Evolutionary conservation across 1,140 invertebrate species (phyloP), one percentile per base, ranked within the genome.

Genomic region (Acromyrmex charruanus): DNA sequence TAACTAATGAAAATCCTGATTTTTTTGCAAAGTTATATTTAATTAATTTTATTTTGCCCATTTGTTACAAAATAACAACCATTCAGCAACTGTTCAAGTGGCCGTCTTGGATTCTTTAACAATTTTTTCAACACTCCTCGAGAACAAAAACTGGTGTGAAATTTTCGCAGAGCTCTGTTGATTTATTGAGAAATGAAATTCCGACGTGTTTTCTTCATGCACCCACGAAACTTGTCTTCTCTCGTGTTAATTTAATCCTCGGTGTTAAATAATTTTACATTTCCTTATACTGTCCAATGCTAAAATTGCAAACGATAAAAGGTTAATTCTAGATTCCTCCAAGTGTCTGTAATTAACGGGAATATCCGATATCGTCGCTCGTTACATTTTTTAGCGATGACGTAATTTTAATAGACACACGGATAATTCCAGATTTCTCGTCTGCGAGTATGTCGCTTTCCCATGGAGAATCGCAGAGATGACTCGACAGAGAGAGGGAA

Each of bases 361-460:
- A 74, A 16, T 59, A 82, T 61, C 21, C 12, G 35, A 72, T 82
- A 82, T 74, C 49, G 31, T 18, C 28, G n/a, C 12, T 72, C 53
- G 35, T 82, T 59, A 74, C 21, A 61, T 82, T 72, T 82, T 82
- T 72, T 31, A 84, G 39, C 55, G 28, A 51, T 7, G 51, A 74
- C 39, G 18, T 49, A 39, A n/a, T 49, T 49, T 39, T 75, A 61
- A 49, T 51, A 49, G 55, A 84, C 25, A 2, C n/a, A 12, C 25
- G 63, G 12, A 49, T 84, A 74, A 74, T 74, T 74, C 12, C 18
- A 4, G 39, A 74, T 75, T 14, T 74, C 80, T 9, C 80, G 53
- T n/a, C 55, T 39, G 44, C 53, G 53, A 82, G 66, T 21, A 49
- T 49, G 51, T 18, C 51, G 49, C 35, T 16, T 59, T 35, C 53